Conservation (phyloP, 2,888 invertebrate species). For the Platycheirus rosarum region DNA sequence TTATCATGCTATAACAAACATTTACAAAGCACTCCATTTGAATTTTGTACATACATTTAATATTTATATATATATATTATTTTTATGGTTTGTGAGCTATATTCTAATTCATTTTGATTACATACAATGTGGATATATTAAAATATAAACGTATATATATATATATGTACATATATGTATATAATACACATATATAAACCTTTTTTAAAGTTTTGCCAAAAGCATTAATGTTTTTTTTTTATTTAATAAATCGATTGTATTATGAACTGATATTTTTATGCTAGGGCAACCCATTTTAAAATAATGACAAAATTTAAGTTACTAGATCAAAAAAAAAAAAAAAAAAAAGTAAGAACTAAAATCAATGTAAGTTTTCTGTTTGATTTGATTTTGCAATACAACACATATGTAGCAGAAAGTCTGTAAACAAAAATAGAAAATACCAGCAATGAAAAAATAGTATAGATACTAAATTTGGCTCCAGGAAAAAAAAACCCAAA, state of each 20-base stretch:
- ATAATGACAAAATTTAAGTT: no score
- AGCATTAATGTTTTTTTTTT: background rate
- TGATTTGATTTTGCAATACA: constrained; percentile 49
- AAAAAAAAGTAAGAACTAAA: background rate
- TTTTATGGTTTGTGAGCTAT: constrained; percentile 11
- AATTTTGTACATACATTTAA: constrained; percentile 33
- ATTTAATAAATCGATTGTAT: background rate
- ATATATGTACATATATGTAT: background rate
- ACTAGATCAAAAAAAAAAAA: constrained; percentile 31
- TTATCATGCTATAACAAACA: constrained; percentile 47
- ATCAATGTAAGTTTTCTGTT: background rate
- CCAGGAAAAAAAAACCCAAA: constrained; percentile 48
- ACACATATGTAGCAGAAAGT: constrained; percentile 76
- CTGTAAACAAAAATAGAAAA: no score
- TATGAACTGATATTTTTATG: no score
- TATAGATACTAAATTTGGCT: no score
- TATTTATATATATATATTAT: background rate
- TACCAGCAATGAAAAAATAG: no score
- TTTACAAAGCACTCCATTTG: constrained; percentile 71
- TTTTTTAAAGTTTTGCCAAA: background rate
- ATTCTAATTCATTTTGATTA: background rate
- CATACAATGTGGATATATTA: no score
- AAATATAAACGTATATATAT: no score
- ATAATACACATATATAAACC: background rate
- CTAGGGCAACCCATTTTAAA: no score